Conservation (phyloP, 2,888 invertebrate species). For the Oligia strigilis region DNA sequence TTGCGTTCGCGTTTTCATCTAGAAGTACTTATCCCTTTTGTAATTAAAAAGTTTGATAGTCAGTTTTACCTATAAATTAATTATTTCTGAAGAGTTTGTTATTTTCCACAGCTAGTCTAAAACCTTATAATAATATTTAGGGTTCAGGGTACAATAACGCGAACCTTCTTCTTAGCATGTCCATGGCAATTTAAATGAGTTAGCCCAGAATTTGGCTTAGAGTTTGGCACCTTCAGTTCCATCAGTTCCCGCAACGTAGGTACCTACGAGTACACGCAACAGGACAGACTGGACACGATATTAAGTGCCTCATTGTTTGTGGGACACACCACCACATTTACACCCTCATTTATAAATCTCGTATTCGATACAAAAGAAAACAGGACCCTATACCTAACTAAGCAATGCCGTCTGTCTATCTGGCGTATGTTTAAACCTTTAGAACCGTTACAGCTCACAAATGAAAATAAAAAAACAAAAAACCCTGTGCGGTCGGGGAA, state of each 20-base stretch:
- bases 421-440: not conserved
- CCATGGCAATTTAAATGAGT: not conserved
- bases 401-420: not conserved
- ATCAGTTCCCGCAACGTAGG: not conserved
- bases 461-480: not conserved
- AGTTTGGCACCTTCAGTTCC: not conserved
- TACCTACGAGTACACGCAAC: not conserved
- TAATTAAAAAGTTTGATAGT: conserved; percentile 54
- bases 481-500: too few species aligned
- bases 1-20: conserved; percentile 33
- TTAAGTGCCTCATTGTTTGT: not conserved
- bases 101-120: not conserved
- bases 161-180: not conserved
- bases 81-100: conserved; percentile 8
- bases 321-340: too few species aligned
- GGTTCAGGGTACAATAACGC: not conserved
- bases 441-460: not conserved
- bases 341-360: not conserved
- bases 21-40: conserved; percentile 50
- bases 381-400: not conserved
- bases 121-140: not conserved
- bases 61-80: conserved; percentile 15
- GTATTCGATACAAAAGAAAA: not conserved
- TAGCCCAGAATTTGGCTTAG: not conserved
- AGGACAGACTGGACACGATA: not conserved